Percentiles rank a stretch among this genome's conserved stretches.
These are phyloP conservation scores for Melanostigma gelatinosum DNA, from an alignment of 2,113 vertebrate species.

Conservation along the genomic window DNA sequence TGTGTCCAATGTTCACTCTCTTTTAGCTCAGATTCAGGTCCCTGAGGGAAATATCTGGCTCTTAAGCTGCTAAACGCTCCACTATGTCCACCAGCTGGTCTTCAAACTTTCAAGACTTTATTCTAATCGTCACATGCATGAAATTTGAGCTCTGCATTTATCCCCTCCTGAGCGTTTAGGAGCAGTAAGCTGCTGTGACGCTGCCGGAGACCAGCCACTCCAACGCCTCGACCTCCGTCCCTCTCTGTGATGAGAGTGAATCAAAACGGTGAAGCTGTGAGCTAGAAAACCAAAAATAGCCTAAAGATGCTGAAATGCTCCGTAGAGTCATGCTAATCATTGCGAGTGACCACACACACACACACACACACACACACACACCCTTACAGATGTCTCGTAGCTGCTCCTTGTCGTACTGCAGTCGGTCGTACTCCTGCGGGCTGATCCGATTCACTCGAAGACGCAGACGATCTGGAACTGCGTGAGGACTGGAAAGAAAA, in stretches of 20 bases:
- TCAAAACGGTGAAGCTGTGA: no score
- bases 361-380: neutral
- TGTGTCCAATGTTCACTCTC: no score
- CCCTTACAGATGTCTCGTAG: constrained; percentile 95
- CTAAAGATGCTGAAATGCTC: no score
- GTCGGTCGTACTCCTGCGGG: constrained; percentile 94
- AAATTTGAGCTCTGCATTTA: neutral
- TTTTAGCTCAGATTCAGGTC: no score
- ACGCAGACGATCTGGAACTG: constrained; percentile 93
- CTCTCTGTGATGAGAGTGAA: no score
- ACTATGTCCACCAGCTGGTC: neutral
- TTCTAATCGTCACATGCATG: neutral
- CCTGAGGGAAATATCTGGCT: neutral
- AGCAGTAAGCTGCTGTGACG: no score
- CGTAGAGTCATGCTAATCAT: no score
- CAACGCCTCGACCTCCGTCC: no score
- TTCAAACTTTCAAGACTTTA: neutral
- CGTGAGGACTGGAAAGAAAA: constrained; percentile 87
- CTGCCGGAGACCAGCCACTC: no score
- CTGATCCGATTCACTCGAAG: constrained; percentile 95
- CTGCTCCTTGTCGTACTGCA: constrained; percentile 96
- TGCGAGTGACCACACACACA: neutral
- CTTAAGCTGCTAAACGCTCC: neutral
- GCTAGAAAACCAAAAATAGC: no score
- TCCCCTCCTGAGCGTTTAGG: no score